phyloP scores from a whole-genome alignment of 2,797 vertebrate genomes.

The Graptemys geographica region DNA sequence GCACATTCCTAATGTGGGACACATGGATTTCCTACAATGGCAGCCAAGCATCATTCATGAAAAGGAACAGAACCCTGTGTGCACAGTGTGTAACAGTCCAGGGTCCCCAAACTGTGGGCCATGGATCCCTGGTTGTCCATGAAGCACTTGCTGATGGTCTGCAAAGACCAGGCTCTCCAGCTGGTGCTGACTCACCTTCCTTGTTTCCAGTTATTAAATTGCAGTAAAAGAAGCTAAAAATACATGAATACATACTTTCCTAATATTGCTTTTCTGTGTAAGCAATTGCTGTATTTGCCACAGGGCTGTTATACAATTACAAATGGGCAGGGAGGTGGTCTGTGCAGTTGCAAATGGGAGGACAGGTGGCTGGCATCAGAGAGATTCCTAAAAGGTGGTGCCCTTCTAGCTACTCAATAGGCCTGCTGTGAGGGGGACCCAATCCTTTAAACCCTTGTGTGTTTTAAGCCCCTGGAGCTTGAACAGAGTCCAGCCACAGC shows the following conservation, averaged over 20 bases:
- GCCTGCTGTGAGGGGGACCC: neutral
- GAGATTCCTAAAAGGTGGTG: too few relatives aligned
- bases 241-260: neutral
- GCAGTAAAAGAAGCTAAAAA: slow-evolving; percentile 6
- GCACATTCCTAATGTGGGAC: neutral
- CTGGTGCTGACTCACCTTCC: neutral
- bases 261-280: neutral
- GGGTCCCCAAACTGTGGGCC: neutral
- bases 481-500: neutral
- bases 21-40: neutral
- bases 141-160: neutral
- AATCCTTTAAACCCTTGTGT: neutral
- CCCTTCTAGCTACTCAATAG: neutral
- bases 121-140: neutral
- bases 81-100: neutral
- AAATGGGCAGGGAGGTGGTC: neutral
- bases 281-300: neutral
- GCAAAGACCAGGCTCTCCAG: neutral
- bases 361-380: neutral
- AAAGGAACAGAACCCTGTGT: neutral
- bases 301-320: neutral
- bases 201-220: neutral
- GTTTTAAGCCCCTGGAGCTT: neutral
- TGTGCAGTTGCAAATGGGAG: neutral
- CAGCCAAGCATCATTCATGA: neutral